phyloP scores from a whole-genome alignment of 2,113 vertebrate genomes.

The Strix uralensis region DNA sequence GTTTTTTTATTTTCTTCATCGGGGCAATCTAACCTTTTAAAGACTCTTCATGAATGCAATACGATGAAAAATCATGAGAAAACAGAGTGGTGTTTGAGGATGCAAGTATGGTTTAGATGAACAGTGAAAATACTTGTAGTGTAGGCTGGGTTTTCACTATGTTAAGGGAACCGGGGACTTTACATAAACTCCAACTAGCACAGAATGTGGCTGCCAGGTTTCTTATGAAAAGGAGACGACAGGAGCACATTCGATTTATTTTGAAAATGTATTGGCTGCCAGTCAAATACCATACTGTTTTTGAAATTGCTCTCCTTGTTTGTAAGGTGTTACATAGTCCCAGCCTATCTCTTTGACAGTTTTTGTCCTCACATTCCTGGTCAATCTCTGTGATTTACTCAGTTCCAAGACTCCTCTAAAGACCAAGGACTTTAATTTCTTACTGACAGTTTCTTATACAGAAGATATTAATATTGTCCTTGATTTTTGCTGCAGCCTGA shows the following conservation, averaged over 20 bases:
- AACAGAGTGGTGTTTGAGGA: background rate
- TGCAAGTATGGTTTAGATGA: constrained; percentile 21
- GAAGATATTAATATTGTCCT: background rate
- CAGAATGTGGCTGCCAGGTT: constrained; percentile 64
- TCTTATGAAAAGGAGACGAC: constrained; percentile 73
- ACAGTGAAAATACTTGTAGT: constrained; percentile 39
- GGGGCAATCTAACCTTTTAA: background rate
- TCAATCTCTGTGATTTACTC: constrained; percentile 5
- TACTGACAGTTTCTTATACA: background rate
- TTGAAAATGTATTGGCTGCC: constrained; percentile 65
- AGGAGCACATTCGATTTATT: constrained; percentile 67
- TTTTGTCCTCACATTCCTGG: constrained; percentile 41
- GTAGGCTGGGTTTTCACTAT: constrained; percentile 28
- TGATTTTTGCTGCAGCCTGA: background rate
- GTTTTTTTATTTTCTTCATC: background rate
- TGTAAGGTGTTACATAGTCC: constrained; percentile 48
- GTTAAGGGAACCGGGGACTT: constrained; percentile 61
- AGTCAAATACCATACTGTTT: constrained; percentile 67
- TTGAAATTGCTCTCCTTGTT: constrained; percentile 61
- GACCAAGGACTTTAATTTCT: background rate
- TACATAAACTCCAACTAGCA: constrained; percentile 56
- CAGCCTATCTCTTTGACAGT: constrained; percentile 42
- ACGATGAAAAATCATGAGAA: background rate
- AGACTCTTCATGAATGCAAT: background rate
- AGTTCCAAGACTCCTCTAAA: background rate